Percentiles rank a stretch among this genome's conserved stretches.
Evolutionary conservation across 2,113 vertebrate genomes (phyloP).

Genomic region (Taxidea taxus): DNA sequence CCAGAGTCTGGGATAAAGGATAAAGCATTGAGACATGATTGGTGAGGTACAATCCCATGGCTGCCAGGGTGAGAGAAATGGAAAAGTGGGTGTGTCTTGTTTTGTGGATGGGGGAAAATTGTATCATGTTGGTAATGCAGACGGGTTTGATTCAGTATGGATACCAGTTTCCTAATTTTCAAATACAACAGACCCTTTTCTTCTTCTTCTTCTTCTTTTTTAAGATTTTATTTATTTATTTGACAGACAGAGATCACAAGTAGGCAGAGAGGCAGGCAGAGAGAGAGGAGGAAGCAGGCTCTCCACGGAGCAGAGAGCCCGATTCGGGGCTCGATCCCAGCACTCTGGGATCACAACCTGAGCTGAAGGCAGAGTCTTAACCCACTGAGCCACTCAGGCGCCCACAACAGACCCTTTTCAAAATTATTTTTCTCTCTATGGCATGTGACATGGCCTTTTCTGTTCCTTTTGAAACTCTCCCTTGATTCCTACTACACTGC

Average conservation of each 20-base stretch:
- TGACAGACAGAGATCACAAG: too few relatives aligned
- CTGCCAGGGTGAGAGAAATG: neutral
- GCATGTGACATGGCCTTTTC: neutral
- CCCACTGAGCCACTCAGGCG: too few relatives aligned
- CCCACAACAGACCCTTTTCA: neutral
- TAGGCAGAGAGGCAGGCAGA: too few relatives aligned
- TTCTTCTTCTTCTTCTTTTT: too few relatives aligned
- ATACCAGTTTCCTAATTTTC: neutral
- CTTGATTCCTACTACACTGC: neutral
- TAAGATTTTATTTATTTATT: too few relatives aligned
- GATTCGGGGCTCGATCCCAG: too few relatives aligned
- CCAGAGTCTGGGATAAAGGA: neutral
- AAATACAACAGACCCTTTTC: neutral
- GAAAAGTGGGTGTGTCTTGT: neutral
- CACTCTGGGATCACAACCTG: too few relatives aligned
- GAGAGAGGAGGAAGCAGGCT: too few relatives aligned
- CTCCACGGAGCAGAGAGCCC: too few relatives aligned
- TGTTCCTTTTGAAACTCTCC: neutral
- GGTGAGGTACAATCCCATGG: neutral
- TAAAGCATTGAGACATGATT: neutral
- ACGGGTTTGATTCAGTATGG: neutral
- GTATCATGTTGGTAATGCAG: neutral
- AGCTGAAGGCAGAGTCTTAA: too few relatives aligned
- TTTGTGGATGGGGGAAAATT: neutral
- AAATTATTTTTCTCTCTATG: neutral